These are phyloP conservation scores for Sycophila sp. DNA, from an alignment of 1,140 invertebrate species.

Conservation along the genomic window DNA sequence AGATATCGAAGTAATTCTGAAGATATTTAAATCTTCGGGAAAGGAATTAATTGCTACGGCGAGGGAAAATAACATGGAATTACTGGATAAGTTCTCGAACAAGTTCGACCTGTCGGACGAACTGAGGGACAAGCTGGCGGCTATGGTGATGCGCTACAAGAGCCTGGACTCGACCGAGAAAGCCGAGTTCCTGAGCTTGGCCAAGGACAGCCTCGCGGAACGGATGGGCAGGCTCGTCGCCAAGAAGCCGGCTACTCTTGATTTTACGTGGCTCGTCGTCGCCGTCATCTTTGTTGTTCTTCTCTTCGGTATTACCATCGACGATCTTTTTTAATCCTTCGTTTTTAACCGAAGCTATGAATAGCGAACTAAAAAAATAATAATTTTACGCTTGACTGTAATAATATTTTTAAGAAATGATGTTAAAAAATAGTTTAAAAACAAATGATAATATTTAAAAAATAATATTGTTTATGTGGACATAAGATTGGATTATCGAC, in stretches of 20 bases:
- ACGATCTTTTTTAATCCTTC: not conserved
- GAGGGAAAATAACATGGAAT: not conserved
- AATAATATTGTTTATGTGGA: no score
- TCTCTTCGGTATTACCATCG: constrained; percentile 34
- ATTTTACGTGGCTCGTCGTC: not conserved
- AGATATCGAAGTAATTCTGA: no score
- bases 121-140: constrained; percentile 53
- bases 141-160: constrained; percentile 56
- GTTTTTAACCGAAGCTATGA: no score
- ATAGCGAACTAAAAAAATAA: no score
- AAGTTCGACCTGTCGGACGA: constrained; percentile 29
- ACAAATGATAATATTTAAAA: not conserved
- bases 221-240: constrained; percentile 6
- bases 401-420: no score
- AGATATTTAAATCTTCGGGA: no score
- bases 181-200: constrained; percentile 50
- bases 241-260: not conserved
- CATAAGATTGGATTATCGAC: no score
- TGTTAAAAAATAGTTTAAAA: no score
- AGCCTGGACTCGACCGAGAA: constrained; percentile 57
- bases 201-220: constrained; percentile 47
- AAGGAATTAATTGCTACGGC: no score
- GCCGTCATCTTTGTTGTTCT: constrained; percentile 30
- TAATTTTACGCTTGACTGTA: no score
- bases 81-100: not conserved